Conservation (phyloP, 1,140 invertebrate species). For the Drosophila pectinifera region DNA sequence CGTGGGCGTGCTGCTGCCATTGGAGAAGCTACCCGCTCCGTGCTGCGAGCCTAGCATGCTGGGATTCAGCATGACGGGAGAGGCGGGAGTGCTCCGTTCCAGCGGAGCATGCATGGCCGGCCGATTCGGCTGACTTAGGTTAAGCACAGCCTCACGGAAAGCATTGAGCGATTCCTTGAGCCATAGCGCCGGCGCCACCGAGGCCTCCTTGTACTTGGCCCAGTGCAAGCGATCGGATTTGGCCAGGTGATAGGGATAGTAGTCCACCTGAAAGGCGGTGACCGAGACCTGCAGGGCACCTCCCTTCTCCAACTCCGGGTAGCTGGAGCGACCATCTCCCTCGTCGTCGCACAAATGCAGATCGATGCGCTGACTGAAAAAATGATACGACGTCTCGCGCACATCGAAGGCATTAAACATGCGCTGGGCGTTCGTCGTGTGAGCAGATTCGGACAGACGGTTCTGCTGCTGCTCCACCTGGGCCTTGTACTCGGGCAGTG, state of each 20-base stretch:
- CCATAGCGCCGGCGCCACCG: conserved; percentile 89
- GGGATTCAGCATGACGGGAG: conserved; percentile 73
- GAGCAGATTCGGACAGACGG: conserved; percentile 86
- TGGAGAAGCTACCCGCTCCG: conserved; percentile 47
- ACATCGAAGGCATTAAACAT: conserved; percentile 97
- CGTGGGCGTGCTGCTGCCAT: conserved; percentile 69
- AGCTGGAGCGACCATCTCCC: conserved; percentile 92
- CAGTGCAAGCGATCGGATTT: conserved; percentile 94
- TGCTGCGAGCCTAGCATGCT: conserved; percentile 55
- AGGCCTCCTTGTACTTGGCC: conserved; percentile 90
- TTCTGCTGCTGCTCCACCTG: conserved; percentile 88
- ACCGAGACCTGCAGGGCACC: conserved; percentile 97
- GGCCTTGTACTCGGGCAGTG: conserved; percentile 92
- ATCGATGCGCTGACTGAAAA: conserved; percentile 96
- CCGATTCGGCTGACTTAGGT: conserved; percentile 88
- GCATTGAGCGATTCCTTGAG: conserved; percentile 88
- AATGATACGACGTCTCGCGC: conserved; percentile 98
- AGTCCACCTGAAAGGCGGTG: conserved; percentile 95
- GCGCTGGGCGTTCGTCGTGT: conserved; percentile 86
- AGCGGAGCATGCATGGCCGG: conserved; percentile 87
- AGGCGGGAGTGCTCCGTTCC: conserved; percentile 85
- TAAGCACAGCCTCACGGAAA: conserved; percentile 88
- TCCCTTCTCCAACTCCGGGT: conserved; percentile 94
- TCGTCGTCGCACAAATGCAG: conserved; percentile 99
- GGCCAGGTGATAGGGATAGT: conserved; percentile 98